Conservation (phyloP, 2,888 invertebrate species). For the Ormyrus pomaceus region DNA sequence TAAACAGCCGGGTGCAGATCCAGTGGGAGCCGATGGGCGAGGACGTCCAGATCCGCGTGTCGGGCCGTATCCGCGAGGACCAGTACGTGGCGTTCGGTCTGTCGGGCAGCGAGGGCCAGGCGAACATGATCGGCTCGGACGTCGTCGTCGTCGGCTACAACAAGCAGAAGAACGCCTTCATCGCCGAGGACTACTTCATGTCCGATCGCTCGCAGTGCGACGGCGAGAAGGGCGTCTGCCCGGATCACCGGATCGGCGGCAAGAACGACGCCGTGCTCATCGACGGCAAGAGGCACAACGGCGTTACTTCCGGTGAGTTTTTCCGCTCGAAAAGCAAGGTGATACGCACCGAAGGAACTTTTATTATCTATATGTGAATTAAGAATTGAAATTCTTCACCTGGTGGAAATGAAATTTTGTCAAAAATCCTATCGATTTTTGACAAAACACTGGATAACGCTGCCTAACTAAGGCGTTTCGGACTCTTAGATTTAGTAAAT, state of each 20-base stretch:
- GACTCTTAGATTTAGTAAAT: too few species aligned
- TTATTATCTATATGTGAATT: too few species aligned
- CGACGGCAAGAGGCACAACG: slow-evolving; percentile 86
- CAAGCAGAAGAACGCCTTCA: slow-evolving; percentile 79
- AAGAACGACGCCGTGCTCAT: slow-evolving; percentile 86
- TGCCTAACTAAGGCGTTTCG: too few species aligned
- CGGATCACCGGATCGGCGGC: slow-evolving; percentile 88
- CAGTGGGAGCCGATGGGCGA: slow-evolving; percentile 90
- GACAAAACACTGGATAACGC: too few species aligned
- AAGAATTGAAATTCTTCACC: too few species aligned
- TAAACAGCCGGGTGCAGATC: slow-evolving; percentile 89
- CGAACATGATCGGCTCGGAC: slow-evolving; percentile 89
- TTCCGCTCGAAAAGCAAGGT: too few species aligned
- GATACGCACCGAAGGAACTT: too few species aligned
- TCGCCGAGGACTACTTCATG: slow-evolving; percentile 91
- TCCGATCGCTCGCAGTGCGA: slow-evolving; percentile 89
- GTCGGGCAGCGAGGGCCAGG: slow-evolving; percentile 85
- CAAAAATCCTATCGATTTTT: too few species aligned
- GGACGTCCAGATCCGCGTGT: slow-evolving; percentile 86
- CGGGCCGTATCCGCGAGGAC: slow-evolving; percentile 87
- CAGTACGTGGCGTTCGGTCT: slow-evolving; percentile 94
- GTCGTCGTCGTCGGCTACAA: slow-evolving; percentile 89
- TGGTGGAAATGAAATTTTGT: too few species aligned
- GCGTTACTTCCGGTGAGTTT: slow-evolving; percentile 82
- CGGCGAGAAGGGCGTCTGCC: slow-evolving; percentile 89